phyloP scores from a whole-genome alignment of 2,888 invertebrate genomes.

The Gisinianus flammeolus region DNA sequence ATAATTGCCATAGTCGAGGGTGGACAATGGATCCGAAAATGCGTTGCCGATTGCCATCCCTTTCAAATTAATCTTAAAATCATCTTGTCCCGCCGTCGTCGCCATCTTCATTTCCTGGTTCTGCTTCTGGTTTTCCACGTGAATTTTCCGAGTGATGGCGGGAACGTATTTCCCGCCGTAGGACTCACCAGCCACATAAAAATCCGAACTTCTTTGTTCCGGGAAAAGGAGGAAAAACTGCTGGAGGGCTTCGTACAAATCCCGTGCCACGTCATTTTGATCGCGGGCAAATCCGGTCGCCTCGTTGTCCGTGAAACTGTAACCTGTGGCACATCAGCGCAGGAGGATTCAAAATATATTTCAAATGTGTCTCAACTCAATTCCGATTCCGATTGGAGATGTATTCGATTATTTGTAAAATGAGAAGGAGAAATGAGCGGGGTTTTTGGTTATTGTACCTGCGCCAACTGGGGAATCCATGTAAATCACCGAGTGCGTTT shows the following conservation, averaged over 20 bases:
- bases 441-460: no score
- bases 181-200: neutral
- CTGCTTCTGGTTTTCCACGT: neutral
- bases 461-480: constrained; percentile 1
- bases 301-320: neutral
- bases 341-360: no score
- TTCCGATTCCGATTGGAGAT: no score
- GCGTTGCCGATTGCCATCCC: neutral
- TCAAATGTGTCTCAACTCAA: no score
- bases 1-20: neutral
- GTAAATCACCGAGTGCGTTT: constrained; percentile 8
- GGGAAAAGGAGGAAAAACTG: neutral
- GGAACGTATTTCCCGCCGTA: constrained; percentile 3
- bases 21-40: neutral
- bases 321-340: neutral
- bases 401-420: no score
- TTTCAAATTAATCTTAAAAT: neutral
- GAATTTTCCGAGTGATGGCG: neutral
- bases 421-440: no score
- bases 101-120: neutral
- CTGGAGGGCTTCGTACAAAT: neutral
- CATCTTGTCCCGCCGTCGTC: neutral
- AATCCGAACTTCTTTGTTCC: neutral
- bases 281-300: neutral
- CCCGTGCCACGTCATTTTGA: neutral